phyloP scores from a whole-genome alignment of 2,113 vertebrate species.

The Megaceryle torquata region DNA sequence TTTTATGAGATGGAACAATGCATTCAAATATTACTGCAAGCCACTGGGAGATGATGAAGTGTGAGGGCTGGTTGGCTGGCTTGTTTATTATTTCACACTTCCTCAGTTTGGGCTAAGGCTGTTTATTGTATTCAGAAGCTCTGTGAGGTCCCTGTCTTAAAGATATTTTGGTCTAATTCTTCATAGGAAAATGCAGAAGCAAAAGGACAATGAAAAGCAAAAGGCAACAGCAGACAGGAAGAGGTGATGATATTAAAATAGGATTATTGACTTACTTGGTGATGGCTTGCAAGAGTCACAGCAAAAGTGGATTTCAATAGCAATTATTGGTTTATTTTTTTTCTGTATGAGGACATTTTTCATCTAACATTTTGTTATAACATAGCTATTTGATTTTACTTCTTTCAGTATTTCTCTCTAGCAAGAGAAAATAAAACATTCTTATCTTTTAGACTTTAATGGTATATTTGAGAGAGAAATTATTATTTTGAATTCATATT shows the following conservation, averaged over 20 bases:
- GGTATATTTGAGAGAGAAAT: neutral
- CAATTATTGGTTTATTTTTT: neutral
- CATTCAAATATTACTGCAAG: conserved; percentile 22
- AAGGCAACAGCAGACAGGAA: neutral
- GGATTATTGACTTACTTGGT: neutral
- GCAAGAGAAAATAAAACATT: neutral
- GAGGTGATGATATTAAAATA: neutral
- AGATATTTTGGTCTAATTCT: neutral
- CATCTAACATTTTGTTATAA: neutral
- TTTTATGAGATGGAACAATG: conserved; percentile 43
- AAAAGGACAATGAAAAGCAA: neutral
- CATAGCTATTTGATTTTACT: neutral
- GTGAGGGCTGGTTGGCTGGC: neutral
- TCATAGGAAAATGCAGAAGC: neutral
- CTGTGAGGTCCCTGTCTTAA: neutral
- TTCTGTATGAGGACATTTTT: neutral
- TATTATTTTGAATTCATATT: neutral
- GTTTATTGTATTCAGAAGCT: neutral
- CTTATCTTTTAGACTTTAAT: neutral
- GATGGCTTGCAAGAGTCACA: neutral
- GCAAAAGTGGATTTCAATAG: neutral
- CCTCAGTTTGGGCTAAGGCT: neutral
- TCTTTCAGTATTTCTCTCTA: neutral
- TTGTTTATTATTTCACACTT: conserved; percentile 42
- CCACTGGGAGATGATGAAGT: conserved; percentile 17